These are phyloP conservation scores for Pheosia tremula DNA, from an alignment of 2,888 invertebrate species.

Conservation along the genomic window DNA sequence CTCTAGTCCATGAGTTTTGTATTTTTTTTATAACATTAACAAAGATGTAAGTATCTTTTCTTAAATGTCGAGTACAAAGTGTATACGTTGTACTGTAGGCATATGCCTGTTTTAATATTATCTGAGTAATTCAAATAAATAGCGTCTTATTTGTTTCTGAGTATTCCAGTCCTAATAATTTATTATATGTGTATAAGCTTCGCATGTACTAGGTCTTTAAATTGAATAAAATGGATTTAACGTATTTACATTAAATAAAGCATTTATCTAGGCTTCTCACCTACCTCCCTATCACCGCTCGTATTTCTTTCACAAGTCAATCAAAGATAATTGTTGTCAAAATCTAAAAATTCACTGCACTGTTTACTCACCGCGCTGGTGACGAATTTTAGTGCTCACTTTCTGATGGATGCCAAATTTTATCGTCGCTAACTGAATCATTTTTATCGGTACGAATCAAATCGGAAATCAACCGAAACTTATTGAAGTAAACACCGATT, in stretches of 20 bases:
- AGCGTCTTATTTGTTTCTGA: neutral
- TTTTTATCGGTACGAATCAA: conserved; percentile 61
- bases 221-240: too few relatives aligned
- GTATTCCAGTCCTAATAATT: neutral
- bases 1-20: too few relatives aligned
- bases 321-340: conserved; percentile 28
- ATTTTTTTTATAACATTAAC: too few relatives aligned
- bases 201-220: neutral
- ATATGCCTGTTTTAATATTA: too few relatives aligned
- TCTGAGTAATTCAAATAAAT: too few relatives aligned
- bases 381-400: conserved; percentile 79
- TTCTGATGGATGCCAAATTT: conserved; percentile 86
- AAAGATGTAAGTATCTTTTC: too few relatives aligned
- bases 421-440: conserved; percentile 87
- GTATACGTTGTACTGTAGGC: too few relatives aligned
- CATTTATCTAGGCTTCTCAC: conserved; percentile 23
- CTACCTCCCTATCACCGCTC: conserved; percentile 41
- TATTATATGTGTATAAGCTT: neutral
- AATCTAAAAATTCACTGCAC: conserved; percentile 70
- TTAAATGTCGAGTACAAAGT: too few relatives aligned
- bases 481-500: conserved; percentile 46
- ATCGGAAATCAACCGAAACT: conserved; percentile 40
- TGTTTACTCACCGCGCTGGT: conserved; percentile 80
- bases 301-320: conserved; percentile 26
- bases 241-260: too few relatives aligned